Percentiles rank a stretch among this genome's conserved stretches.
phyloP scores from a whole-genome alignment of 2,888 invertebrate genomes.

The Lasioglossum leucozonium region DNA sequence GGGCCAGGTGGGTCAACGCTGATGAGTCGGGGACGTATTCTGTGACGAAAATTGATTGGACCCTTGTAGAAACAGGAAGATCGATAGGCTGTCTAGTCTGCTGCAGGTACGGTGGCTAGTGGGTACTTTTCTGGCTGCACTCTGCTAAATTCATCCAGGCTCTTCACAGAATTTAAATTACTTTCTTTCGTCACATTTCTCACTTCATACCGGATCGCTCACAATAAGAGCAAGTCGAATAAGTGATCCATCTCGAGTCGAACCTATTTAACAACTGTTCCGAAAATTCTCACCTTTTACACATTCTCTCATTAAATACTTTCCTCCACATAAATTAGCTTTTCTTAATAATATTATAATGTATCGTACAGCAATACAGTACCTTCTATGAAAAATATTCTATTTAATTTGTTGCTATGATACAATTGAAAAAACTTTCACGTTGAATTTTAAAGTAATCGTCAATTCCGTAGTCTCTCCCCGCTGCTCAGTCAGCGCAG shows the following conservation, averaged over 20 bases:
- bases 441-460: background rate
- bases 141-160: slow-evolving; percentile 37
- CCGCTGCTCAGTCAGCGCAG: background rate
- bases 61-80: slow-evolving; percentile 47
- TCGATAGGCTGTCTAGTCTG: slow-evolving; percentile 55
- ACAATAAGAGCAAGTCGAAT: background rate
- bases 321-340: background rate
- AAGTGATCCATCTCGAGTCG: background rate
- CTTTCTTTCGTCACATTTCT: background rate
- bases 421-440: background rate
- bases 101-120: slow-evolving; percentile 23
- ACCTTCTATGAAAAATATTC: background rate
- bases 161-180: slow-evolving; percentile 1
- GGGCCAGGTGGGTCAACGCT: slow-evolving; percentile 44
- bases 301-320: background rate
- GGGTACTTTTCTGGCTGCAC: slow-evolving; percentile 34
- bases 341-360: background rate
- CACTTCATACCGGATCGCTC: background rate
- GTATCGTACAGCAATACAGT: too few relatives aligned
- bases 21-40: slow-evolving; percentile 61
- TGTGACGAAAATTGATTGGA: slow-evolving; percentile 67
- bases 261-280: background rate
- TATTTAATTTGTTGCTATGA: background rate
- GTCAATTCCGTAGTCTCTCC: background rate
- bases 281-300: background rate